Conservation (phyloP, 2,113 vertebrate species). For the Riparia riparia region DNA sequence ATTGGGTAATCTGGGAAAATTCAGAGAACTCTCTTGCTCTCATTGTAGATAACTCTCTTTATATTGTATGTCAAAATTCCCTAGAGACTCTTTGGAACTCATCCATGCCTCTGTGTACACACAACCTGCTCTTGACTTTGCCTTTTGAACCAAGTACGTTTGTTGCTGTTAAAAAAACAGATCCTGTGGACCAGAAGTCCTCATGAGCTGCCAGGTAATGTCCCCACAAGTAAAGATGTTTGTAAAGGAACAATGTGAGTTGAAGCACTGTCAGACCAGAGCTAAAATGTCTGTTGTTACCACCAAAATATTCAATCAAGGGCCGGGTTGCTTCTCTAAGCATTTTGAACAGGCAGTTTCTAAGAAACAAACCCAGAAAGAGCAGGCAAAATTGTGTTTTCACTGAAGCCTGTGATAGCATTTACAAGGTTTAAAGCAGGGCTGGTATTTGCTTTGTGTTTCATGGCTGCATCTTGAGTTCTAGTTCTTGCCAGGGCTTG, state of each 20-base stretch:
- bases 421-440: not conserved
- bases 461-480: not conserved
- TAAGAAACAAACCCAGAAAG: not conserved
- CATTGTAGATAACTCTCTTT: not conserved
- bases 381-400: not conserved
- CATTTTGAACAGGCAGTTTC: not conserved
- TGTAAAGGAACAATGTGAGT: not conserved
- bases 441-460: not conserved
- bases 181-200: not conserved
- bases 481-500: not conserved
- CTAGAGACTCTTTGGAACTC: not conserved
- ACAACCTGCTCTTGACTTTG: not conserved
- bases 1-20: not conserved
- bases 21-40: not conserved
- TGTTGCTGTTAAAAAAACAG: not conserved
- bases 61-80: not conserved
- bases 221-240: not conserved
- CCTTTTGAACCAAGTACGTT: not conserved
- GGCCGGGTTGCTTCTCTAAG: not conserved
- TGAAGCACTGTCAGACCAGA: not conserved
- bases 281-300: not conserved
- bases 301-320: not conserved
- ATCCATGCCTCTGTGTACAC: not conserved
- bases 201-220: not conserved
- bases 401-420: not conserved